These are phyloP conservation scores for Oophaga sylvatica DNA, from an alignment of 2,797 vertebrate genomes.

Conservation along the genomic window DNA sequence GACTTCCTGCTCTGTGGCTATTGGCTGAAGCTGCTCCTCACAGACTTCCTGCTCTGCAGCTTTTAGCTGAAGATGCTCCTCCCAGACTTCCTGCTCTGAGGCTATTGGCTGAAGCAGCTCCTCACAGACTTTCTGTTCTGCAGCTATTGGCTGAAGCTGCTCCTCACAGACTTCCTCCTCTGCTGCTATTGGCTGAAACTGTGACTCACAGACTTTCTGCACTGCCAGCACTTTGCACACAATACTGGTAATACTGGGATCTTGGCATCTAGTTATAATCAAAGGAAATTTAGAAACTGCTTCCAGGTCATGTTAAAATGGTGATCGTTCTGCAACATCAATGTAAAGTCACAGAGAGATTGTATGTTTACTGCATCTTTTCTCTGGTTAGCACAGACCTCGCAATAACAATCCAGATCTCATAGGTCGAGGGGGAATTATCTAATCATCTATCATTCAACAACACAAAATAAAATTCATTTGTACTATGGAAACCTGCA, in stretches of 20 bases:
- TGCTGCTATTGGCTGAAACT: background rate
- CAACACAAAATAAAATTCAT: background rate
- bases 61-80: background rate
- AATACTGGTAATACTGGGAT: no score
- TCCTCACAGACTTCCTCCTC: background rate
- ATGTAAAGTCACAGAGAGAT: background rate
- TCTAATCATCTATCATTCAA: background rate
- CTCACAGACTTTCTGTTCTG: background rate
- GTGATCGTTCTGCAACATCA: no score
- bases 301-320: no score
- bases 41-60: no score
- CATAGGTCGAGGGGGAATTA: background rate
- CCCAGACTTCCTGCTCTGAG: background rate
- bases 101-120: background rate
- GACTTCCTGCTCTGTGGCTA: no score
- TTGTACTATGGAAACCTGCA: background rate
- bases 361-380: background rate
- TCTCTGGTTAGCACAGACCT: background rate
- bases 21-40: no score
- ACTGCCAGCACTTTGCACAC: no score
- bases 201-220: background rate
- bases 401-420: background rate
- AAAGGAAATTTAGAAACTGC: no score
- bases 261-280: no score
- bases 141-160: background rate